A percentile compares a stretch with the other conserved stretches of the same genome.
Evolutionary conservation across 92 coral and sea anemone genomes (phyloP).

Genomic region (Parazoanthus atlanticus): DNA sequence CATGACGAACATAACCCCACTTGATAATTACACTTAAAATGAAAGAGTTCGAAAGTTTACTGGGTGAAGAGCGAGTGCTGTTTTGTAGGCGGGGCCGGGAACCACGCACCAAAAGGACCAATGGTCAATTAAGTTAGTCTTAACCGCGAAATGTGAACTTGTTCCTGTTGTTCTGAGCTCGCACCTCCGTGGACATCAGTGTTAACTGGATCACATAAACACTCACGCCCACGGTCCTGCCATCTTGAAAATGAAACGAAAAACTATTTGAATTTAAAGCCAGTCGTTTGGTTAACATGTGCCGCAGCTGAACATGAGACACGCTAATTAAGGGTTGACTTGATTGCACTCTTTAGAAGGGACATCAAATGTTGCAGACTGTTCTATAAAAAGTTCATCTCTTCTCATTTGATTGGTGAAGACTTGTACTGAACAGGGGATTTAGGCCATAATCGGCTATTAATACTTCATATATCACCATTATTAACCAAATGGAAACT

Average conservation of each 20-base stretch:
- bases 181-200: neutral
- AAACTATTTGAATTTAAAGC: neutral
- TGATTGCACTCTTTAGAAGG: constrained; percentile 2
- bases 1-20: neutral
- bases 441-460: constrained; percentile 26
- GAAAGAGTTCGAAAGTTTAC: too few species aligned
- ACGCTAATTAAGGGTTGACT: neutral
- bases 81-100: too few species aligned
- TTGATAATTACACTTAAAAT: too few species aligned
- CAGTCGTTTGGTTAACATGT: neutral
- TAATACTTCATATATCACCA: constrained; percentile 7
- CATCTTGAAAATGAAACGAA: too few species aligned
- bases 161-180: neutral
- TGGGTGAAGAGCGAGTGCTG: too few species aligned
- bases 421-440: neutral
- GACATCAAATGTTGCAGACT: constrained; percentile 13
- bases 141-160: too few species aligned
- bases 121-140: constrained; percentile 15
- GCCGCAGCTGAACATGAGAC: neutral
- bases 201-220: constrained; percentile 37
- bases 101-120: constrained; percentile 22
- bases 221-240: neutral
- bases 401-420: constrained; percentile 4
- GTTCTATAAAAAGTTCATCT: constrained; percentile 1
- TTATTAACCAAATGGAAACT: constrained; percentile 1